Percentiles rank a stretch among this genome's conserved stretches.
These are phyloP conservation scores for Mesorhabditis belari DNA, from an alignment of 2,888 invertebrate genomes.

Conservation along the genomic window DNA sequence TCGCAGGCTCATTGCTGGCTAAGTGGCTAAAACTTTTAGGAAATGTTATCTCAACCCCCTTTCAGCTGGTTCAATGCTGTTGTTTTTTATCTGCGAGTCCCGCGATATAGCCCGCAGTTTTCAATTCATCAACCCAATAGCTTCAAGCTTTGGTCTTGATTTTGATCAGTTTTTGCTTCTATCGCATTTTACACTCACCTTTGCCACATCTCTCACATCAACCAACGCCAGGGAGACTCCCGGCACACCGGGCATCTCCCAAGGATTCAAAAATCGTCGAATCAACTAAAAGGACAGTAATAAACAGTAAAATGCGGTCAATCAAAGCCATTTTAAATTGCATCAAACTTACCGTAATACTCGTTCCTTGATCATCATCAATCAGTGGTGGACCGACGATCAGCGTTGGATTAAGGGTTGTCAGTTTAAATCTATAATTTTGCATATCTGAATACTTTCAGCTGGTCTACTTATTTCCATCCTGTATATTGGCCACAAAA, in stretches of 20 bases:
- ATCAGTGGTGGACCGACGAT: constrained; percentile 58
- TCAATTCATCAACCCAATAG: too few relatives aligned
- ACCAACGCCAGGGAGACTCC: constrained; percentile 56
- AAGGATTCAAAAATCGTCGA: constrained; percentile 41
- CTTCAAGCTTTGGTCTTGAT: not conserved
- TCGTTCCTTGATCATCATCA: constrained; percentile 47
- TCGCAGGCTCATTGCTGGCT: too few relatives aligned
- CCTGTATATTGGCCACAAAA: constrained; percentile 51
- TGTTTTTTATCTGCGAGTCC: too few relatives aligned
- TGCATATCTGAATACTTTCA: not conserved
- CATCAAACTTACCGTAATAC: constrained; percentile 35
- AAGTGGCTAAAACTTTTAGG: too few relatives aligned
- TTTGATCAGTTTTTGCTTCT: too few relatives aligned
- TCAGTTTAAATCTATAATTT: constrained; percentile 55
- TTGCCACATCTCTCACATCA: constrained; percentile 60
- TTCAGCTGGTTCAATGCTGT: too few relatives aligned
- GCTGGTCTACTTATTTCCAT: constrained; percentile 48
- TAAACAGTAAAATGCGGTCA: not conserved
- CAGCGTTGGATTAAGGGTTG: constrained; percentile 59
- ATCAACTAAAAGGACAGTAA: constrained; percentile 30
- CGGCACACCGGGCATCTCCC: constrained; percentile 49
- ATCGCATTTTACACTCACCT: not conserved
- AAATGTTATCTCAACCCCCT: too few relatives aligned
- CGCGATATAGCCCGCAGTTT: too few relatives aligned
- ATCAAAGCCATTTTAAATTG: not conserved